Base-by-base conservation (phyloP, 2,113 vertebrate genomes). In the Triplophysa dalaica region DNA sequence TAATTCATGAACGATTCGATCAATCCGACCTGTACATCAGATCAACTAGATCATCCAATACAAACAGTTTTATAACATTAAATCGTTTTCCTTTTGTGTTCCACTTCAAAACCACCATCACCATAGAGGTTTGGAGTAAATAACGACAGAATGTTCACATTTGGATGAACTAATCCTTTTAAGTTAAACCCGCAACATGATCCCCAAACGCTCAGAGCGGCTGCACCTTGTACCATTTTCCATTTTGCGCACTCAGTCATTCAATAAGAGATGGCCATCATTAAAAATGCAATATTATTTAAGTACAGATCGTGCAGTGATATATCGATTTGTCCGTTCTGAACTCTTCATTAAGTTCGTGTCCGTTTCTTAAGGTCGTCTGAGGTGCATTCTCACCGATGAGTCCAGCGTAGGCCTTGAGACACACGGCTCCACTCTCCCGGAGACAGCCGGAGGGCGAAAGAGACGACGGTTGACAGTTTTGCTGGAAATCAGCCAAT, bases 401-500 rank as follows among this genome's bases (percentile, higher is more conserved):
- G 74, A 99, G 95, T 85, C 97, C 95, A 0, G 96, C 94, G 66
- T 97, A 99, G 1, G 97, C 95, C 88, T 93, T 89, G 70, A 96
- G 93, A 61, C 98, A 99, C 70, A 93, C 84, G 0, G 93, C 90
- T 0, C 92, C 90, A 81, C 93, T 95, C 41, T 95, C 95, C 29
- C 80, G 86, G 79, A 87, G 85, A 87, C 98, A 99, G 81, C 94
- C 90, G 0, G 91, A 95, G 0, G 84, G 81, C 0, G 88, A 88
- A 85, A 88, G 77, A 0, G 75, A 41, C 1, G 90, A 94, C 0
- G 94, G 92, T 80, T 95, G 91, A 88, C 98, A 99, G 70, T 95
- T 94, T 4, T 93, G 92, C 82, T 96, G 94, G 90, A 98, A 99
- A 72, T 97, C 94, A 0, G 94, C 94, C 8, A 96, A 91, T 81